These are phyloP conservation scores for Manis pentadactyla DNA, from an alignment of 2,797 vertebrate species.

Conservation along the genomic window DNA sequence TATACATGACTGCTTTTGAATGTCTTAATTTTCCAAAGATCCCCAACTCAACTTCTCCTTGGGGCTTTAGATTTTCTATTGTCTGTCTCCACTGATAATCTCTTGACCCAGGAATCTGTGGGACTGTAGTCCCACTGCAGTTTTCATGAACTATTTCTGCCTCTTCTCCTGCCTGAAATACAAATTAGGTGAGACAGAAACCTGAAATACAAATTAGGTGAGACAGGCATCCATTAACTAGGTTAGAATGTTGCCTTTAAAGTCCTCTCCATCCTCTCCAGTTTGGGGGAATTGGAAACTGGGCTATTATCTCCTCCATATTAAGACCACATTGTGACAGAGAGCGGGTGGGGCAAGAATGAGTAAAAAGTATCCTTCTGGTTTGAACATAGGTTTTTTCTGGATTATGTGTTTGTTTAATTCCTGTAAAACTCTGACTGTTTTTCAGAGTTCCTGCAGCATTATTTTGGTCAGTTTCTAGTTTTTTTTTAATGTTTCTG, in stretches of 20 bases:
- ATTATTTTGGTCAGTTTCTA: not conserved
- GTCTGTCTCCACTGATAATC: not conserved
- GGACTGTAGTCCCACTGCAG: not conserved
- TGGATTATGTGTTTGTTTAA: not conserved
- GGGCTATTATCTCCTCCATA: not conserved
- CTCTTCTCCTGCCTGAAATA: not conserved
- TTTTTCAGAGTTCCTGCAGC: not conserved
- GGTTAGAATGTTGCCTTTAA: not conserved
- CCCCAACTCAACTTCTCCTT: not conserved
- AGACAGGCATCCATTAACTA: not conserved
- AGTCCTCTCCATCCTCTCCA: not conserved
- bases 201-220: not conserved
- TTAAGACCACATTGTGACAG: not conserved
- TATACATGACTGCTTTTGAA: not conserved
- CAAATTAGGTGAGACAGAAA: not conserved
- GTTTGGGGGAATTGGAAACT: not conserved
- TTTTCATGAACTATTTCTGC: not conserved
- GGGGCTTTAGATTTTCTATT: not conserved
- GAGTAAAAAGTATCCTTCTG: not conserved
- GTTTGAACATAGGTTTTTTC: not conserved
- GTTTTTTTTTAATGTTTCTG: not conserved
- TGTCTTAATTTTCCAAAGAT: not conserved
- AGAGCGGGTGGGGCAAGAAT: not conserved
- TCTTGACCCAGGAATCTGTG: not conserved
- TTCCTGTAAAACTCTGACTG: not conserved